Evolutionary conservation across 2,888 invertebrate genomes (phyloP), one percentile per base, ranked within the genome.

Genomic region (Ctena decussata): DNA sequence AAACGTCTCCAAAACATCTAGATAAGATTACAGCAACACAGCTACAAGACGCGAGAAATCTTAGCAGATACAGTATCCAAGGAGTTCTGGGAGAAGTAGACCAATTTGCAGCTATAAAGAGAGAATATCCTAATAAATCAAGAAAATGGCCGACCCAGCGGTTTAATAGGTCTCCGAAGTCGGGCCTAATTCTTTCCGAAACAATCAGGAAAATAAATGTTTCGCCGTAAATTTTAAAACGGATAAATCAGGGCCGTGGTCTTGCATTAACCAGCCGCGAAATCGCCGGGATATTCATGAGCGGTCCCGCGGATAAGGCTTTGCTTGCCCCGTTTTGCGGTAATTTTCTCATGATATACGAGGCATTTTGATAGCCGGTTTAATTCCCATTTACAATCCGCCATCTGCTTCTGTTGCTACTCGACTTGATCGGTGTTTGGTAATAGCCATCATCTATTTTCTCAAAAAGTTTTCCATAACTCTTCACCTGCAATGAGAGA

Each of bases 121-220:
- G 78, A 46, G 73, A 57, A 84, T 78, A 44, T 75, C 53, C 49
- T 73, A 71, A 88, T 88, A 88, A 88, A 88, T 88, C 88, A 88
- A 82, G 77, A 77, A 77, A 88, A 88, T 88, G 84, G 88, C 77
- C 84, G 76, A 79, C 78, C 87, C 76, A 39, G 37, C 70, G 39
- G 72, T 85, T 82, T 84, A 77, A 88, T 86, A 82, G 85, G 85
- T 80, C 88, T 80, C 76, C 41, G 80, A 82, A 77, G 74, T 77
- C 80, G 74, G 46, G 73, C 65, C 53, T 86, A 82, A 86, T 86
- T 88, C 84, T 80, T 77, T 77, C 75, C 74, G 73, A 88, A 65
- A 88, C 85, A 88, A 88, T 88, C 85, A 77, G 69, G 65, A 80
- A 84, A 87, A 85, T 86, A 88, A 88, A 88, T 88, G 88, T 84